Evolutionary conservation across 2,113 vertebrate species (phyloP).

Genomic region (Oncorhynchus keta): DNA sequence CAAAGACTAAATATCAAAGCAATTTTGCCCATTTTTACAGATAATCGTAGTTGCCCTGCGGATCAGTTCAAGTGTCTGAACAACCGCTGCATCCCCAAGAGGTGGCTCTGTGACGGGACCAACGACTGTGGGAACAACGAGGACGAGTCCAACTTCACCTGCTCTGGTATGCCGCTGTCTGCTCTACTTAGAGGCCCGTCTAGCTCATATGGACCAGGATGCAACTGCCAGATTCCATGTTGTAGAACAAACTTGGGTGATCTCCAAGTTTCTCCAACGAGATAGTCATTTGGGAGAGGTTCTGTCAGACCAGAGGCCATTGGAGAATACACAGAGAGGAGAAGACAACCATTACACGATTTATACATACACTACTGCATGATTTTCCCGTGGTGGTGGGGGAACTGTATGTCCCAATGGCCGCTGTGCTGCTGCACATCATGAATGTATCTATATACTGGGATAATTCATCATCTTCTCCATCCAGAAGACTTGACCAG

Average conservation of each 20-base stretch:
- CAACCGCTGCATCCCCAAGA: slow-evolving; percentile 88
- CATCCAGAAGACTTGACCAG: too few species aligned
- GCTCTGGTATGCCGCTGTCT: slow-evolving; percentile 73
- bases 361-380: too few species aligned
- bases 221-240: too few species aligned
- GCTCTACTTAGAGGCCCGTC: too few species aligned
- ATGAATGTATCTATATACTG: slow-evolving; percentile 17
- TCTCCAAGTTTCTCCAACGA: too few species aligned
- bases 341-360: not conserved
- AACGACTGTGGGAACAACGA: slow-evolving; percentile 85
- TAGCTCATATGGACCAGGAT: too few species aligned
- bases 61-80: slow-evolving; percentile 88
- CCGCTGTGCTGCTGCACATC: slow-evolving; percentile 3
- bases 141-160: slow-evolving; percentile 85
- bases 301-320: slow-evolving; percentile 12
- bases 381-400: not conserved
- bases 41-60: slow-evolving; percentile 84
- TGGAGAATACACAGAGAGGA: slow-evolving; percentile 11
- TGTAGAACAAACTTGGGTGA: too few species aligned
- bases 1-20: too few species aligned
- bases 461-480: slow-evolving; percentile 34
- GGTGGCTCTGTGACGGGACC: slow-evolving; percentile 87
- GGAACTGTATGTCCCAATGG: slow-evolving; percentile 18
- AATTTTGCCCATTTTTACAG: slow-evolving; percentile 50
- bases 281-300: slow-evolving; percentile 4